A percentile compares a stretch with the other conserved stretches of the same genome.
phyloP scores from a whole-genome alignment of 2,888 invertebrate species.

The Nematopogon swammerdamellus region DNA sequence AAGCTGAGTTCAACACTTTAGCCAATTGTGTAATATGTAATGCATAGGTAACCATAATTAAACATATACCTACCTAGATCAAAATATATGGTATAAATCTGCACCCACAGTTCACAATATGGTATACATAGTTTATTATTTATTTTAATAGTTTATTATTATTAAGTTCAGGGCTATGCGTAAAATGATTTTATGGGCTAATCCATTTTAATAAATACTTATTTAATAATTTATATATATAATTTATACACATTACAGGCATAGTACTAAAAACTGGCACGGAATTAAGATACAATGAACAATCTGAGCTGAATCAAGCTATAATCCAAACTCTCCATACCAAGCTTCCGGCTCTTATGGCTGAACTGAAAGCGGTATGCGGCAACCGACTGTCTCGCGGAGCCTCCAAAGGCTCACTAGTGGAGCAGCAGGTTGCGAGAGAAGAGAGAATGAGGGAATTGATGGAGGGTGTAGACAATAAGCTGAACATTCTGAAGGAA shows the following conservation, averaged over 20 bases:
- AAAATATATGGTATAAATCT: too few species aligned
- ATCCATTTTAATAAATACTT: too few species aligned
- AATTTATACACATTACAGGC: conserved; percentile 26
- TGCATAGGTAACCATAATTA: too few species aligned
- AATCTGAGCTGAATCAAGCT: conserved; percentile 37
- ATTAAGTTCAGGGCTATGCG: too few species aligned
- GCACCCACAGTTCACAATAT: too few species aligned
- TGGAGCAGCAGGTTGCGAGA: conserved; percentile 20
- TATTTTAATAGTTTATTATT: too few species aligned
- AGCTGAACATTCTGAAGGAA: conserved; percentile 28
- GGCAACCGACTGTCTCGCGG: not conserved
- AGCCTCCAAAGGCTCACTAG: not conserved
- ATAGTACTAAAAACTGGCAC: conserved; percentile 30
- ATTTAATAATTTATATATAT: too few species aligned
- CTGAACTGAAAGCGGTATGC: conserved; percentile 26
- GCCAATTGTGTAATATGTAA: too few species aligned
- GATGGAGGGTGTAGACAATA: conserved; percentile 31
- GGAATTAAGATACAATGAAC: conserved; percentile 41
- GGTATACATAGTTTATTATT: too few species aligned
- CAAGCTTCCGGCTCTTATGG: conserved; percentile 28
- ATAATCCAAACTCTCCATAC: conserved; percentile 32
- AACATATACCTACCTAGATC: too few species aligned
- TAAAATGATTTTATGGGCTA: too few species aligned
- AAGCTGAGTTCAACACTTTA: too few species aligned
- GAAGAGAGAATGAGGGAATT: conserved; percentile 24